Evolutionary conservation across 2,888 invertebrate genomes (phyloP).

Genomic region (Tineola bisselliella): DNA sequence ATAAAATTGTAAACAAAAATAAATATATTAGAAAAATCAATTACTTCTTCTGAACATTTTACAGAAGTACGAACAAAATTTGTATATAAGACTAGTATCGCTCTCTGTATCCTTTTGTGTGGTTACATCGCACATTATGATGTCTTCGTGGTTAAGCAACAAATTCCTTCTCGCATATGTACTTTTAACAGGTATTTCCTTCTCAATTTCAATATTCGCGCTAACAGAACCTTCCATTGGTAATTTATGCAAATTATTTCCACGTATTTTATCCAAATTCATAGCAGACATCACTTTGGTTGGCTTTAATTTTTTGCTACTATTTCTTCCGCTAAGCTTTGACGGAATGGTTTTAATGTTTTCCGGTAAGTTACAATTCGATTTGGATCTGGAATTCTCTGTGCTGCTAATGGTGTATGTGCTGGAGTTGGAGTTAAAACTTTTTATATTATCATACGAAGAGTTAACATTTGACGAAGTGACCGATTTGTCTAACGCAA

Average conservation of each 20-base stretch:
- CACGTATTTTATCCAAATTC: conserved; percentile 21
- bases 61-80: conserved; percentile 2
- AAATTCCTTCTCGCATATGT: conserved; percentile 49
- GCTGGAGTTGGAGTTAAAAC: background rate
- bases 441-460: background rate
- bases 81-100: background rate
- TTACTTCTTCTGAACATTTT: background rate
- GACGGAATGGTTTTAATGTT: conserved; percentile 28
- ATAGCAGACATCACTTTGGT: conserved; percentile 40
- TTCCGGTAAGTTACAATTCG: background rate
- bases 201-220: conserved; percentile 19
- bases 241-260: background rate
- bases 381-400: background rate
- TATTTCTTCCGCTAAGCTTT: conserved; percentile 36
- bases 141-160: conserved; percentile 37
- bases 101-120: conserved; percentile 7
- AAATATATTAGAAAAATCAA: background rate
- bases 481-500: background rate
- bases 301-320: conserved; percentile 18
- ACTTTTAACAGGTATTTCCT: conserved; percentile 45
- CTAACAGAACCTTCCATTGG: background rate
- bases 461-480: background rate
- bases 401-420: background rate
- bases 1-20: too few relatives aligned
- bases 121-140: conserved; percentile 1